Conservation (phyloP, 2,888 invertebrate species). For the Esperia sulphurella region DNA sequence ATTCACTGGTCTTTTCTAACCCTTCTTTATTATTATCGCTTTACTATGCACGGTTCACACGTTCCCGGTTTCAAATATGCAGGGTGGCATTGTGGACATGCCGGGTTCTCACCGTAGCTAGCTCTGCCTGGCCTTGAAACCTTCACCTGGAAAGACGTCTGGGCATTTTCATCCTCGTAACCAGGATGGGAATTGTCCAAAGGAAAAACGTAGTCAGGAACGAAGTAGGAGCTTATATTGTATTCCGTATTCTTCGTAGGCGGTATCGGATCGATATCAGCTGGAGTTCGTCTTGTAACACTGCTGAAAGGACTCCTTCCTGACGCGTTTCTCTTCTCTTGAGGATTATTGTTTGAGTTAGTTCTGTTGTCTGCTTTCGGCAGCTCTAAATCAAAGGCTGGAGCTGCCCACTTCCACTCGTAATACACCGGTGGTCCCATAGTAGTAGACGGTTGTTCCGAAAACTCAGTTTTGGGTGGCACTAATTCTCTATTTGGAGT, state of each 20-base stretch:
- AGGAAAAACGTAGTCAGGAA: slow-evolving; percentile 81
- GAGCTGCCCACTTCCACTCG: slow-evolving; percentile 83
- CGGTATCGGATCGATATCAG: slow-evolving; percentile 36
- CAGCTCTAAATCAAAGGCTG: slow-evolving; percentile 78
- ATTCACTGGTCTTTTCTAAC: slow-evolving; percentile 1
- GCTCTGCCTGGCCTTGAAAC: slow-evolving; percentile 64
- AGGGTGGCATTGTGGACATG: slow-evolving; percentile 82
- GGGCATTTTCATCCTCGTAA: slow-evolving; percentile 73
- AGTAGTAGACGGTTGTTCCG: slow-evolving; percentile 64
- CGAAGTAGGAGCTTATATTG: slow-evolving; percentile 79
- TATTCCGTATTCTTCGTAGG: slow-evolving; percentile 65
- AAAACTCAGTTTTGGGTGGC: slow-evolving; percentile 76
- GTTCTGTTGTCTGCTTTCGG: slow-evolving; percentile 69
- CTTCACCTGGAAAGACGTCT: slow-evolving; percentile 81
- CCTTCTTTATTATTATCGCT: slow-evolving; percentile 46
- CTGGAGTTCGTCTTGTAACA: slow-evolving; percentile 49
- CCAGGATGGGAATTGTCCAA: slow-evolving; percentile 80
- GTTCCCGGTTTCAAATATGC: slow-evolving; percentile 81
- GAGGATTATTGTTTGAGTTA: slow-evolving; percentile 29
- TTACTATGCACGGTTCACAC: slow-evolving; percentile 82
- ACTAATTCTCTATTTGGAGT: slow-evolving; percentile 56
- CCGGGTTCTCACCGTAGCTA: slow-evolving; percentile 79
- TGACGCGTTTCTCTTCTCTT: slow-evolving; percentile 31
- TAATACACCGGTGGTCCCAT: slow-evolving; percentile 82
- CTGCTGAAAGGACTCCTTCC: slow-evolving; percentile 54